These are phyloP conservation scores for Drosophila atripex DNA, from an alignment of 2,888 invertebrate genomes.

Conservation along the genomic window DNA sequence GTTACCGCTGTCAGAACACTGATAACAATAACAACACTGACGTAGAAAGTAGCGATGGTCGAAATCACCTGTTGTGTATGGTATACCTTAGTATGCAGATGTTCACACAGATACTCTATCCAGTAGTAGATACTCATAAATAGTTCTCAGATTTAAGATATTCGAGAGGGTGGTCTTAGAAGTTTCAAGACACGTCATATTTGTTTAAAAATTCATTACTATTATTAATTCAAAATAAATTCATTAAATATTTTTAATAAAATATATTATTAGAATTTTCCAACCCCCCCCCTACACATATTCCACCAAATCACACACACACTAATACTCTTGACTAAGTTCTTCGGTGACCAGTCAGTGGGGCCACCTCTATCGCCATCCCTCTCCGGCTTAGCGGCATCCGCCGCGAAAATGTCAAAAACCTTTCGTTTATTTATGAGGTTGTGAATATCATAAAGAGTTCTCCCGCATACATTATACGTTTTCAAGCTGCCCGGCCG, in stretches of 20 bases:
- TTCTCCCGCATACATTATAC: conserved; percentile 39
- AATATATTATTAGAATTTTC: too few relatives aligned
- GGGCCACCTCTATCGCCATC: conserved; percentile 44
- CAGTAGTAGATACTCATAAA: background rate
- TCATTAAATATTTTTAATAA: too few relatives aligned
- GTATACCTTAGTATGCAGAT: conserved; percentile 5
- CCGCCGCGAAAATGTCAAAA: conserved; percentile 70
- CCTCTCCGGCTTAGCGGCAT: conserved; percentile 26
- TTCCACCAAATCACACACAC: too few relatives aligned
- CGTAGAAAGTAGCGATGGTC: conserved; percentile 54
- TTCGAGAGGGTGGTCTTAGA: background rate
- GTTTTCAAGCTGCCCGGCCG: conserved; percentile 15
- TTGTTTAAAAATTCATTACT: too few relatives aligned
- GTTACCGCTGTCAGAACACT: conserved; percentile 49
- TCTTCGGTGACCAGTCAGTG: conserved; percentile 27
- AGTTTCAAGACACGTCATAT: too few relatives aligned
- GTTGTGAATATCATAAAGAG: conserved; percentile 49
- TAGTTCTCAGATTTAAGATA: background rate
- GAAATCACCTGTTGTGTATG: conserved; percentile 68
- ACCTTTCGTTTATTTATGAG: conserved; percentile 60
- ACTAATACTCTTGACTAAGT: background rate
- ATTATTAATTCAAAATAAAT: too few relatives aligned
- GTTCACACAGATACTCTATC: background rate
- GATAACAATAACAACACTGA: conserved; percentile 46
- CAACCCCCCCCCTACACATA: too few relatives aligned